Evolutionary conservation across 1,140 invertebrate genomes (phyloP).

Genomic region (Dendroctonus valens): DNA sequence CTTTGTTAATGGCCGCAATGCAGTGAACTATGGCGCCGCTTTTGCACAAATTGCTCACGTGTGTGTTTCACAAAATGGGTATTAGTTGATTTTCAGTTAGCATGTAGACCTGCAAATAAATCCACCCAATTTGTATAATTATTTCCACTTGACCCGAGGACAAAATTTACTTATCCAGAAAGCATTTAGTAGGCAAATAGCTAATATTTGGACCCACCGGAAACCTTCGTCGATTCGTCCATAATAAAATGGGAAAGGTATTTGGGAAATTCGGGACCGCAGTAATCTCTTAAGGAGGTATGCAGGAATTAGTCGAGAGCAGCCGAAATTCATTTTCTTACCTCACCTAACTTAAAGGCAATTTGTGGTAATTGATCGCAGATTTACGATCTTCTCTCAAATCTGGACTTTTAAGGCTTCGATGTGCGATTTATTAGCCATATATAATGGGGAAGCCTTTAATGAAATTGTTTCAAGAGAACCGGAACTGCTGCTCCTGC

Average conservation of each 20-base stretch:
- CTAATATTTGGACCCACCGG: no score
- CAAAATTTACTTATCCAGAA: no score
- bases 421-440: conserved; percentile 3
- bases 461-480: not conserved
- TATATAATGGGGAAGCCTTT: not conserved
- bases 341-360: conserved; percentile 16
- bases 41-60: conserved; percentile 7
- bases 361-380: conserved; percentile 15
- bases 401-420: conserved; percentile 5
- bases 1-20: conserved; percentile 12
- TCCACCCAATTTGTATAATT: no score
- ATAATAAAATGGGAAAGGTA: conserved; percentile 11
- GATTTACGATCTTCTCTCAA: conserved; percentile 11
- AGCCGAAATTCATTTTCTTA: conserved; percentile 21
- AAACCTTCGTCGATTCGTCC: no score
- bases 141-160: no score
- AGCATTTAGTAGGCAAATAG: no score
- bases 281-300: conserved; percentile 21
- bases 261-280: conserved; percentile 7
- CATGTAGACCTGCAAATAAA: no score
- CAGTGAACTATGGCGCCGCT: conserved; percentile 7
- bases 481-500: no score
- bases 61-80: not conserved
- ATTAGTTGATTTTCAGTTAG: conserved; percentile 5
- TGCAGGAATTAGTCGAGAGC: conserved; percentile 16